Base-by-base conservation (phyloP, 2,113 vertebrate species). In the Lagopus leucura region DNA sequence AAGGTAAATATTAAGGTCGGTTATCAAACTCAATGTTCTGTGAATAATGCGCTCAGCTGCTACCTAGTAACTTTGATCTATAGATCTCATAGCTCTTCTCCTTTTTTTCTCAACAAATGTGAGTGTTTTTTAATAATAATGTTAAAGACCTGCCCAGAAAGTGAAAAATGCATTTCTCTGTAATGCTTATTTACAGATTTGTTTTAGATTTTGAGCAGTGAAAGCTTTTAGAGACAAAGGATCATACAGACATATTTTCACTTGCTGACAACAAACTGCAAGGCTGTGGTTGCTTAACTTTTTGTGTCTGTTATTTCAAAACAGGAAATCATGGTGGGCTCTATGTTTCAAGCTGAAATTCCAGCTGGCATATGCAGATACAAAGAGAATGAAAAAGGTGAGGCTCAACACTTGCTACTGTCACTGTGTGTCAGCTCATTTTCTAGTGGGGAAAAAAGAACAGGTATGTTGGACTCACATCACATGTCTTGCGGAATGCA, bases 261-360 rank as follows among this genome's bases (percentile, higher is more conserved):
- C 74, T 81, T 58, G 47, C 24, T n/a, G 7, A 22, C 30, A 64
- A 85, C 77, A 79, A 21, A 0, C 34, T 22, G 71, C 67, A n/a
- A 20, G 2, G 43, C 67, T 66, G 7, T 28, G 8, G 11, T 66
- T 79, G 67, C 36, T 79, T 58, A 66, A 87, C 64, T 81, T 61
- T 38, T 71, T 40, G 3, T 84, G 90, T 73, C 74, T 72, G 94
- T 88, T 77, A 1, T 93, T 95, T 90, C 89, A 66, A 92, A 92
- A 93, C 90, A 99, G 99, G 99, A 99, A 96, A 99, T 99, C 89
- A 99, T 99, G 99, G 99, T 99, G 96, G 99, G 99, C 19, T 99
- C 99, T 16, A 99, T 99, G 99, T 99, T 99, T 96, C 99, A 99
- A 97, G 99, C 99, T 92, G 99, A 99, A 98, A 99, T 99, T 60